Conservation (phyloP, 2,113 vertebrate genomes). For the Mus spicilegus region DNA sequence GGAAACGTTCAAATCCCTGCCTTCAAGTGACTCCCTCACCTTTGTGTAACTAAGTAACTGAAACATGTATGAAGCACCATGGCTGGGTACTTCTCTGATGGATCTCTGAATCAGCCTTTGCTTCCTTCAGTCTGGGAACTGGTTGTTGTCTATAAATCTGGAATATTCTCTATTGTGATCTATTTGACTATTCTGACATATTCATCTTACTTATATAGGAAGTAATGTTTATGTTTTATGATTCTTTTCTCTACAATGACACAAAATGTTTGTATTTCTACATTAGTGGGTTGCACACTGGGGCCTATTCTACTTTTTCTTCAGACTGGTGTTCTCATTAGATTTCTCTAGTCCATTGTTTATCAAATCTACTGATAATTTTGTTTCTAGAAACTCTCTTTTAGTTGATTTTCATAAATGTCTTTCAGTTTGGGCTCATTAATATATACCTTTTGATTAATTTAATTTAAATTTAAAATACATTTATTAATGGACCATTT, state of each 20-base stretch:
- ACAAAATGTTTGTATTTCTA: not conserved
- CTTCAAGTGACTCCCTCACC: not conserved
- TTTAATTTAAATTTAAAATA: not conserved
- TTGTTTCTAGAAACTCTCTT: slow-evolving; percentile 4
- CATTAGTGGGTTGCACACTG: not conserved
- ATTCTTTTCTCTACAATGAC: not conserved
- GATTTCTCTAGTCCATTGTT: not conserved
- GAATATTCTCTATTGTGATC: not conserved
- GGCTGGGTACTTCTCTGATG: not conserved
- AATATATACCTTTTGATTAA: not conserved
- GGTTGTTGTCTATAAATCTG: not conserved
- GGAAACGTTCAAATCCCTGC: not conserved
- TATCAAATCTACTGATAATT: not conserved
- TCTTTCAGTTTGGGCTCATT: not conserved
- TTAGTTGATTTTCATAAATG: not conserved
- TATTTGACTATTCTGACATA: not conserved
- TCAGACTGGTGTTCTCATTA: not conserved
- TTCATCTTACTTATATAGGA: not conserved
- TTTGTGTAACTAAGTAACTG: not conserved
- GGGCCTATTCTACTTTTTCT: not conserved
- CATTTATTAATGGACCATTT: not conserved
- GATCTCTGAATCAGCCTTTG: not conserved
- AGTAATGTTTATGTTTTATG: not conserved
- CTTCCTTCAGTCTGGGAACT: not conserved
- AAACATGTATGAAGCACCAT: not conserved